Evolutionary conservation across 2,797 vertebrate genomes (phyloP).

Genomic region (Pseudochirops corinnae): DNA sequence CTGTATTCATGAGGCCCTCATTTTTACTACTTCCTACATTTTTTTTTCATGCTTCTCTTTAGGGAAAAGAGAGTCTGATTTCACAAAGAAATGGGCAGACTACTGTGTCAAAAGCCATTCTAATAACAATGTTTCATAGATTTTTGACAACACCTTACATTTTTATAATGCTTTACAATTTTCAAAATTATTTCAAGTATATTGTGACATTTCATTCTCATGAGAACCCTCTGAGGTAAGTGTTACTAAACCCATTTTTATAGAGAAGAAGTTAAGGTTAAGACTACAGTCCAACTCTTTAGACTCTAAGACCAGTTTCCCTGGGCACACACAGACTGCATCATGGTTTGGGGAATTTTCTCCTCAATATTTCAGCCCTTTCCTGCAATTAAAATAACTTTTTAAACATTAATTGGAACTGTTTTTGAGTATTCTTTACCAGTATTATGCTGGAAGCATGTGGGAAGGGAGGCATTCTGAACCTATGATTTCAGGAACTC

Average conservation of each 20-base stretch:
- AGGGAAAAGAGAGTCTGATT: background rate
- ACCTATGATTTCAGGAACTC: background rate
- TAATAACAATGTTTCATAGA: background rate
- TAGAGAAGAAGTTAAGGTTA: background rate
- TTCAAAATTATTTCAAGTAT: background rate
- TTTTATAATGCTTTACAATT: conserved; percentile 18
- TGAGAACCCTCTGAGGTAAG: conserved; percentile 7
- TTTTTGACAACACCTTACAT: conserved; percentile 7
- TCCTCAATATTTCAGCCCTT: background rate
- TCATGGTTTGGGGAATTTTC: background rate
- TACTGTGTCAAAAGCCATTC: background rate
- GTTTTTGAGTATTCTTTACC: background rate
- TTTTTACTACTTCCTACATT: background rate
- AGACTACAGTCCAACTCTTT: background rate
- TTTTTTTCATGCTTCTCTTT: background rate
- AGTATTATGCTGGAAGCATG: background rate
- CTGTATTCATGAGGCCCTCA: conserved; percentile 5
- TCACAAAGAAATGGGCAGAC: conserved; percentile 10
- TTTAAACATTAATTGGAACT: background rate
- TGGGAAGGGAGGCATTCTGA: background rate
- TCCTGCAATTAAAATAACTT: background rate
- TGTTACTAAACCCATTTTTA: conserved; percentile 23
- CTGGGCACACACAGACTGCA: background rate
- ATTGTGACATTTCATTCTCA: conserved; percentile 21
- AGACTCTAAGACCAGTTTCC: background rate